Base-by-base conservation (phyloP, 2,113 vertebrate genomes). In the Drymodes brunneopygia region DNA sequence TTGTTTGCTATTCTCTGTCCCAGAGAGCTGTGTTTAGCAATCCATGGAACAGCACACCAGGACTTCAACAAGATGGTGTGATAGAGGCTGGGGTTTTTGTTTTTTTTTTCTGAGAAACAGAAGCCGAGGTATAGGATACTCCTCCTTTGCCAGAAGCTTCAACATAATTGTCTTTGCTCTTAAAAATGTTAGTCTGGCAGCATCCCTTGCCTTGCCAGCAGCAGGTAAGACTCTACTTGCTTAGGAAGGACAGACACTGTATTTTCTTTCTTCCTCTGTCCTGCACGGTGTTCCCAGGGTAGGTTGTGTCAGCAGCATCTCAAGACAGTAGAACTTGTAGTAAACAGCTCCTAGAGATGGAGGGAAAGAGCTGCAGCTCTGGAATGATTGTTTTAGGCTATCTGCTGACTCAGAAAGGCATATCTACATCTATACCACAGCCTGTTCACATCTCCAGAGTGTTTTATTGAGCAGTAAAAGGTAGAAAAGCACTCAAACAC, bases 1-100 rank as follows among this genome's bases (percentile, higher is more conserved):
- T 92, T 94, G 31, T 86, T 93, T 95, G 65, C 83, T 94, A 25
- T 54, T 74, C 67, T 88, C 47, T 66, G 81, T 84, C 65, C 64
- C 88, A 67, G 81, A 85, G 53, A 81, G 36, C 58, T 86, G 29
- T 69, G 60, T 95, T 95, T 92, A 85, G 86, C 86, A 95, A 90
- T 73, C 67, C 60, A 53, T 36, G 64, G 66, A 79, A 35, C 50
- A 70, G 51, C 71, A 86, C 67, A 92, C 54, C 51, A 94, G 88
- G 83, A 57, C 36, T 81, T 75, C 80, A 86, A 60, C 4, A 60
- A 60, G 73, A 91, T 19, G 72, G 13, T 60, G 31, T 74, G 80
- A 84, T 57, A 86, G 36, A 29, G 57, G 60, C 40, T 36, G 57
- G 61, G 38, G 3, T 9, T 10, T 23, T 23, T 6, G 38, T 10